A percentile compares a stretch with the other conserved stretches of the same genome.
Conservation (phyloP, 2,888 invertebrate species). For the Diarsia dahlii region DNA sequence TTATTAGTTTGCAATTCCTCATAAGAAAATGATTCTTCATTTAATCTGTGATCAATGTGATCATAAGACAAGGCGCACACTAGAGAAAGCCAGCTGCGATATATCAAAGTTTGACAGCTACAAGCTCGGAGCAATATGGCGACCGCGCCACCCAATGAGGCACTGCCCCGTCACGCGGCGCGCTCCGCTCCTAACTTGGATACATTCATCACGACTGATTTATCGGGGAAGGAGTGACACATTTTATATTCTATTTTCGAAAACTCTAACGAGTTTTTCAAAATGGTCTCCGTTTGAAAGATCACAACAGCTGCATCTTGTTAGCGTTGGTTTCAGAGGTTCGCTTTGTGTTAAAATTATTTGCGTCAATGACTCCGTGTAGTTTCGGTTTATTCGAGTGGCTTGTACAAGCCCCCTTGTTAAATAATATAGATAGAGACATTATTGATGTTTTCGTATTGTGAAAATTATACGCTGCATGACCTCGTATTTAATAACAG, state of each 20-base stretch:
- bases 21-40: conserved; percentile 73
- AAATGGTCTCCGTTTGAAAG: conserved; percentile 86
- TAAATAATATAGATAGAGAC: conserved; percentile 75
- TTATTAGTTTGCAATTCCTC: conserved; percentile 68
- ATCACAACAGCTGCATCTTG: conserved; percentile 89
- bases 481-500: conserved; percentile 81
- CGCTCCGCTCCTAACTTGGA: conserved; percentile 84
- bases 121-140: conserved; percentile 90
- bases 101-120: conserved; percentile 90
- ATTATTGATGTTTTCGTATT: conserved; percentile 80
- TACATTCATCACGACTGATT: conserved; percentile 90
- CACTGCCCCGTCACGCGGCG: conserved; percentile 87
- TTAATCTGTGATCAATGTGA: conserved; percentile 82
- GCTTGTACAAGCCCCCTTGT: conserved; percentile 74
- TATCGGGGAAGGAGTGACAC: conserved; percentile 90
- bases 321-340: conserved; percentile 84
- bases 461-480: conserved; percentile 84
- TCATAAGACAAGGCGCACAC: conserved; percentile 87
- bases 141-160: conserved; percentile 90
- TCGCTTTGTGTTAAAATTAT: conserved; percentile 87
- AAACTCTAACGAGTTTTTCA: conserved; percentile 88
- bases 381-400: conserved; percentile 74
- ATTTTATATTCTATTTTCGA: conserved; percentile 91
- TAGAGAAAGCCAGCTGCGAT: conserved; percentile 87
- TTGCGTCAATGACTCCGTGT: conserved; percentile 83